These are phyloP conservation scores for Euzophera pinguis DNA, from an alignment of 2,888 invertebrate species.

Conservation along the genomic window DNA sequence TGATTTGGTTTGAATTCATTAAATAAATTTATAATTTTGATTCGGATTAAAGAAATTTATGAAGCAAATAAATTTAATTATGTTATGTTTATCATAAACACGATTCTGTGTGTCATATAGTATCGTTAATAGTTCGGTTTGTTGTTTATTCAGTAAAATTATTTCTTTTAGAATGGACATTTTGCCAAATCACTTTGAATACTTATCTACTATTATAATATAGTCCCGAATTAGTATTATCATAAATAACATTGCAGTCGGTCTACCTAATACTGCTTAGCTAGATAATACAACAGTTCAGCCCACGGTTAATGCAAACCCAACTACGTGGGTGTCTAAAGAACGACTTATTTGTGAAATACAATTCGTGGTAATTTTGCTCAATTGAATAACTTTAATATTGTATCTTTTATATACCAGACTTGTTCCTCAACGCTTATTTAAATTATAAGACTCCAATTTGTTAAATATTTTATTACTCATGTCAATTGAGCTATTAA, in stretches of 20 bases:
- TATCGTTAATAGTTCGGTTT: no score
- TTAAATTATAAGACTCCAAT: conserved; percentile 1
- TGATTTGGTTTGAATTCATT: no score
- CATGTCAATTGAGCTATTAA: neutral
- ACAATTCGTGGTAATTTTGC: neutral
- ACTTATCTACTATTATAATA: no score
- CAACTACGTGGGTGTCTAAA: neutral
- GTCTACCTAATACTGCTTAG: neutral
- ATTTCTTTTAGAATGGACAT: no score
- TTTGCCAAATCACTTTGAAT: no score
- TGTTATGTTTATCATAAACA: no score
- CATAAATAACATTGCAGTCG: neutral
- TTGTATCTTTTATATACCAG: conserved; percentile 1
- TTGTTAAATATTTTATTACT: neutral
- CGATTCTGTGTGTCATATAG: no score
- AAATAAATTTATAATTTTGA: no score
- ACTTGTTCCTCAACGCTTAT: conserved; percentile 5
- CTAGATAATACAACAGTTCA: neutral
- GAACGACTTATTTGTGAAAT: conserved; percentile 7
- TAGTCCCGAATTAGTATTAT: neutral
- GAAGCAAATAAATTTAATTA: no score
- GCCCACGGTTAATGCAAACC: neutral
- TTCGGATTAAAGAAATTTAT: no score
- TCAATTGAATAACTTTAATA: neutral
- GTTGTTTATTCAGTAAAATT: no score